Conservation (phyloP, 2,888 invertebrate genomes). For the Heliothis peltigera region DNA sequence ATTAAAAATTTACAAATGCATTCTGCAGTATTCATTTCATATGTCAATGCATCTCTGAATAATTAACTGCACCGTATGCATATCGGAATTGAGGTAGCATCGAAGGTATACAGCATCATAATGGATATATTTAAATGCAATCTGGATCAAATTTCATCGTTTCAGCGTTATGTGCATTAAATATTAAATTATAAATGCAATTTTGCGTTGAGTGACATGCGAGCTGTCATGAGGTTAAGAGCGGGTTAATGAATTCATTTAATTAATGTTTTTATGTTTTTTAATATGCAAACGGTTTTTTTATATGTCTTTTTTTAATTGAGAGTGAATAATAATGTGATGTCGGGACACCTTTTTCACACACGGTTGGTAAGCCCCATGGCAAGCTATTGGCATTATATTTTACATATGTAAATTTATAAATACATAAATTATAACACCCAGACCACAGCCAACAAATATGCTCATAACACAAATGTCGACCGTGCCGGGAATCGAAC, state of each 20-base stretch:
- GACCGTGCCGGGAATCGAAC: too few species aligned
- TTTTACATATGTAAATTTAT: too few species aligned
- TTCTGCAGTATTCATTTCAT: constrained; percentile 18
- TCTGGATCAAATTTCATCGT: constrained; percentile 16
- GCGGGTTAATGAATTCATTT: background rate
- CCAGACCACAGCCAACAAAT: too few species aligned
- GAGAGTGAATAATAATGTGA: too few species aligned
- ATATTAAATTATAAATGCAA: constrained; percentile 5
- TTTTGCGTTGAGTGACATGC: constrained; percentile 3
- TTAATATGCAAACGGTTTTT: background rate
- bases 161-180: constrained; percentile 7
- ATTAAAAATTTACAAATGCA: constrained; percentile 1
- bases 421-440: too few species aligned
- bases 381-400: too few species aligned
- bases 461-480: too few species aligned
- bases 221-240: background rate
- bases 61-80: constrained; percentile 29
- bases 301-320: too few species aligned
- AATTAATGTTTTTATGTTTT: background rate
- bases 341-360: too few species aligned
- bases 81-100: constrained; percentile 18
- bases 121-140: constrained; percentile 31
- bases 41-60: constrained; percentile 18
- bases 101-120: constrained; percentile 22
- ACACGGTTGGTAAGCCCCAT: too few species aligned